Base-by-base conservation (phyloP, 2,888 invertebrate genomes). In the Acanthosepion pharaonis region DNA sequence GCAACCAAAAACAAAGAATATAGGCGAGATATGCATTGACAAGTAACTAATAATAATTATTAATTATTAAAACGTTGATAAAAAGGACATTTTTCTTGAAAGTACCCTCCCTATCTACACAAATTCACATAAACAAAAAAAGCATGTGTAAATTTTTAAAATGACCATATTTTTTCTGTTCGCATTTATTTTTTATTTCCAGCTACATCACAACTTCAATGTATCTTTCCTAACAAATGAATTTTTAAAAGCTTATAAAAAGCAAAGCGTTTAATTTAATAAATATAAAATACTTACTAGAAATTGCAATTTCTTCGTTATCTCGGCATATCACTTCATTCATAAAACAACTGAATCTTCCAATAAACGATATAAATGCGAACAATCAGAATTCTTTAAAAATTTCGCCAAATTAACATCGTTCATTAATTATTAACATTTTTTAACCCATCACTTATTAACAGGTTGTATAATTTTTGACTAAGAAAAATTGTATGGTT, bases 231-330 rank as follows among this genome's bases (percentile, higher is more conserved):
- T 33, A 9, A 33, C 8, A 78, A 78, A 33, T 11, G n/a, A 59
- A n/a, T 5, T n/a, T 78, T n/a, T 15, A 78, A 78, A n/a, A 78
- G 78, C 78, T 78, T 18, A 5, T 18, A 78, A 78, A 78, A 78
- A 78, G 78, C 78, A 78, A 78, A 78, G 78, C 78, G n/a, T 78
- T 78, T 78, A 78, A 78, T 78, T 42, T 33, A n/a, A n/a, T n/a
- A 78, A 78, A 78, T n/a, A 78, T n/a, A 78, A 78, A 15, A 78
- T 78, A 78, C 78, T 78, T 78, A 78, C 78, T 78, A 78, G 9
- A n/a, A 33, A 78, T n/a, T 78, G n/a, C n/a, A 78, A 78, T 23
- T 78, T 78, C 78, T 78, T 78, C 11, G 78, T n/a, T n/a, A 78
- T 5, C n/a, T 33, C n/a, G n/a, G 78, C 3, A 78, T 2, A 78